Evolutionary conservation across 2,797 vertebrate species (phyloP), one percentile per base, ranked within the genome.

Genomic region (Sandelia bainsii): DNA sequence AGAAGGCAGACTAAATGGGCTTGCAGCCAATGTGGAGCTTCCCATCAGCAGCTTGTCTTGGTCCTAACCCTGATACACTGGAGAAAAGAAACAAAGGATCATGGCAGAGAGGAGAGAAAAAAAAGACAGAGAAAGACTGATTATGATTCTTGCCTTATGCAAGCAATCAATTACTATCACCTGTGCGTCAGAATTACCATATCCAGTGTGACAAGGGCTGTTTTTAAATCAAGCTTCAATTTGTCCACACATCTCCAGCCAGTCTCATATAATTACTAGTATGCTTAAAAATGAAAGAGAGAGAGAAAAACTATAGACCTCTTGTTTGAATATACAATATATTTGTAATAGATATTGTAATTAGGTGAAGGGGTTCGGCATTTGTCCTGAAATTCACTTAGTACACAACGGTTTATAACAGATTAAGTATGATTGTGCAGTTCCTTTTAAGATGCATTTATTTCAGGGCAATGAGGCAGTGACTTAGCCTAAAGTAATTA

Each of bases 1-100:
- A 93, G 90, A 95, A 95, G 93, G 94, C 93, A 94, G 91, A 92
- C 94, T 93, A 89, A 92, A 93, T 89, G 90, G 95, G 90, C 90
- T 81, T 80, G 81, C 66, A 89, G 91, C 91, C 93, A 94, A 86
- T 90, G 84, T 91, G 93, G 87, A 89, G 91, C 91, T 91, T 94
- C 90, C 89, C 91, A 89, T 93, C 92, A 92, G 89, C 91, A 93
- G 91, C 91, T 90, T 93, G 90, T 93, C 92, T 93, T 92, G 91
- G 91, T 93, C 91, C 92, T 93, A 94, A 91, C 92, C 92, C 92
- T 93, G 93, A 91, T 93, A 93, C 86, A 87, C 90, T 90, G 89
- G 88, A 96, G 93, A 91, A 92, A 92, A 84, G 62, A 91, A 89
- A 93, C 80, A 89, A 87, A 91, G 83, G 80, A 91, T 91, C 87